These are phyloP conservation scores for Pterocles orientalis DNA, from an alignment of 2,113 vertebrate genomes.

Conservation along the genomic window DNA sequence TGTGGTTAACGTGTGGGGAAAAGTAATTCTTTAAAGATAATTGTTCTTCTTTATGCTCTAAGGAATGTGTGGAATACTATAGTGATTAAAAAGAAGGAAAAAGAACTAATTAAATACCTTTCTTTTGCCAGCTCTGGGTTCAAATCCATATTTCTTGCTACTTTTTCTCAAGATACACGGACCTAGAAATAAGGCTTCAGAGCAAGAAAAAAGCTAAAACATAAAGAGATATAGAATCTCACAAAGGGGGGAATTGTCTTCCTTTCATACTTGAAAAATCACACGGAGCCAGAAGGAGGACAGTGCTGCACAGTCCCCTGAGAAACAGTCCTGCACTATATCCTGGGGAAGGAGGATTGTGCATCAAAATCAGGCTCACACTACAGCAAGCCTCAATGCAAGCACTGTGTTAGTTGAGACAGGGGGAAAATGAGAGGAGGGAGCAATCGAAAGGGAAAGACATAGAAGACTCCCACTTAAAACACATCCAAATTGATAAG, in stretches of 20 bases:
- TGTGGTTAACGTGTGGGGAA: not conserved
- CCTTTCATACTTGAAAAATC: conserved; percentile 4
- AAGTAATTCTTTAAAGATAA: not conserved
- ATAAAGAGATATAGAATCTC: not conserved
- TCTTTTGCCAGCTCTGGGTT: not conserved
- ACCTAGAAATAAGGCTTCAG: not conserved
- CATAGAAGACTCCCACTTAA: conserved; percentile 35
- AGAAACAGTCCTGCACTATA: conserved; percentile 35
- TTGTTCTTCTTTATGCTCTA: not conserved
- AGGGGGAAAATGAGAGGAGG: conserved; percentile 1
- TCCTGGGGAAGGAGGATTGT: not conserved
- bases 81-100: not conserved
- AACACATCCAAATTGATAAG: not conserved
- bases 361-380: conserved; percentile 46
- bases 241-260: not conserved
- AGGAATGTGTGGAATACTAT: not conserved
- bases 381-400: conserved; percentile 23
- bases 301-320: not conserved
- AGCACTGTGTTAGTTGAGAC: conserved; percentile 34
- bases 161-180: not conserved
- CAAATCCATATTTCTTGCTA: not conserved
- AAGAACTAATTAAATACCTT: not conserved
- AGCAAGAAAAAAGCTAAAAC: not conserved
- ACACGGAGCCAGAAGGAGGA: not conserved
- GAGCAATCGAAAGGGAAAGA: conserved; percentile 18